Evolutionary conservation across 2,797 vertebrate genomes (phyloP).

Genomic region (Melopsittacus undulatus): DNA sequence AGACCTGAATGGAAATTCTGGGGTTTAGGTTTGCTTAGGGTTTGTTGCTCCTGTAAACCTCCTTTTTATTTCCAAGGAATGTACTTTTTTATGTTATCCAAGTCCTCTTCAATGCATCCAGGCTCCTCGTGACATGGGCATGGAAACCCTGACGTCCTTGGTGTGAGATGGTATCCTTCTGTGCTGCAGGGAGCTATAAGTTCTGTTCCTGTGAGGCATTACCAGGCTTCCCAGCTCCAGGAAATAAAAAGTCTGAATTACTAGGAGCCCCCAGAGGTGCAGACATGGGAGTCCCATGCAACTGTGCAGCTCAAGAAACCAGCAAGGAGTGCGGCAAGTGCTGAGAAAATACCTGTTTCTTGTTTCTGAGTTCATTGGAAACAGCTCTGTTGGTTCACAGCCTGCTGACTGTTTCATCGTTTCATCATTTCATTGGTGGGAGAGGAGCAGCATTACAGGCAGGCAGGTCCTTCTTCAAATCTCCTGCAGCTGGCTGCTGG

Average conservation of each 20-base stretch:
- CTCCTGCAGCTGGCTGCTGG: rapidly evolving
- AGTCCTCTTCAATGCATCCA: neutral
- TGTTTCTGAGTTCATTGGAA: neutral
- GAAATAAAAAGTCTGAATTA: neutral
- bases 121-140: neutral
- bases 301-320: neutral
- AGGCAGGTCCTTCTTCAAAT: neutral
- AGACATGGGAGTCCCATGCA: neutral
- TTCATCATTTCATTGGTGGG: neutral
- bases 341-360: neutral
- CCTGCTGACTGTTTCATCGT: neutral
- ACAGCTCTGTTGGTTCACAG: neutral
- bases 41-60: neutral
- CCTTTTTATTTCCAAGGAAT: neutral
- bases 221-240: neutral
- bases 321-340: neutral
- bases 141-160: neutral
- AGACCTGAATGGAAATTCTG: neutral
- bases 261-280: neutral
- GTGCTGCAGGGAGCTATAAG: neutral
- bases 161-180: neutral
- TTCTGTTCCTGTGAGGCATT: neutral
- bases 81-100: neutral
- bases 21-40: neutral
- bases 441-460: neutral